Evolutionary conservation across 2,888 invertebrate genomes (phyloP), one percentile per base, ranked within the genome.

Genomic region (Tinea trinotella): DNA sequence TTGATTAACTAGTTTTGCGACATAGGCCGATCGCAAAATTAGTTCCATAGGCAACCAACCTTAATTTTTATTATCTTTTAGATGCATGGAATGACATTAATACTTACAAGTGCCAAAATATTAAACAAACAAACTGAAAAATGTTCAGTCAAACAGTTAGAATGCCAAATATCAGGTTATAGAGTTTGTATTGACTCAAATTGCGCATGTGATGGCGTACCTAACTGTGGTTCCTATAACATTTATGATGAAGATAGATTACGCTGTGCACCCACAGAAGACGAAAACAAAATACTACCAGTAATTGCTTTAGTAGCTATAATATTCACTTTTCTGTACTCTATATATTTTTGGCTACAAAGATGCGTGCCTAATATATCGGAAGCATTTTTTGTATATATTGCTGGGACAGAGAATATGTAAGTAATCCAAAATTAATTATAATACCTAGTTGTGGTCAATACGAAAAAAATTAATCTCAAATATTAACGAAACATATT

Each of bases 161-260:
- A 83, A 24, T 84, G 83, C 59, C 82, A 81, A 60, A 71, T 83
- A 36, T 63, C 68, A 0, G 81, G 78, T 3, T 66, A 71, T 0
- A 63, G 83, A 5, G 77, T 82, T 34, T 84, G 84, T 58, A 73
- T 84, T 35, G 78, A 81, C 59, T 61, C 70, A 5, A 67, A 69
- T 59, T 68, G 69, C 58, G 74, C 79, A 1, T 84, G 84, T 56
- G 81, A 84, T 50, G 79, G 79, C 3, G 66, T 84, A 10, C 82
- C 84, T 0, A 83, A 83, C 61, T 84, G 84, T 57, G 84, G 84
- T 10, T 68, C 80, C 15, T 67, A 72, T 56, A 83, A 79, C 35
- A 71, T 82, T 30, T 83, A 84, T 57, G 84, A 84, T 55, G 84
- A 84, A 59, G 84, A 84, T 52, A 72, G 79, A 0, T 61, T 74